phyloP scores from a whole-genome alignment of 2,113 vertebrate genomes.

The Penelope pileata region DNA sequence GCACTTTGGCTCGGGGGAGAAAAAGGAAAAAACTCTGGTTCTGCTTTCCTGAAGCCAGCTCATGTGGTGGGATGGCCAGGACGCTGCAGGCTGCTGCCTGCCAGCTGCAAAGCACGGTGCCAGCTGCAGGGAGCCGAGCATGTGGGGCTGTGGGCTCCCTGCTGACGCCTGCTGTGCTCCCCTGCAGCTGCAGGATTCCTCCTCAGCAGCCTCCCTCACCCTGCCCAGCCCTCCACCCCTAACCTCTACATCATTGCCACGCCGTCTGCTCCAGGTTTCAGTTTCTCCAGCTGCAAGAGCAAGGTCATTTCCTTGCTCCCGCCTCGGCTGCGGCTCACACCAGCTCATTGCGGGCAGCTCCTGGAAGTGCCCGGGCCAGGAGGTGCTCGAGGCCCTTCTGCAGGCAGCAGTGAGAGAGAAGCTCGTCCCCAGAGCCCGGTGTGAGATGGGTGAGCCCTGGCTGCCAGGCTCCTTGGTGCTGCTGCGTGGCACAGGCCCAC shows the following conservation, averaged over 20 bases:
- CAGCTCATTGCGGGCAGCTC: neutral
- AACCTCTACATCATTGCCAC: neutral
- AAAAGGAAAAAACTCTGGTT: neutral
- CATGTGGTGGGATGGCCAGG: rapidly evolving
- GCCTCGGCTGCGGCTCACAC: rapidly evolving
- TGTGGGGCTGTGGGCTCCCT: neutral
- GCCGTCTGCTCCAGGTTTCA: neutral
- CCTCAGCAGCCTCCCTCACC: rapidly evolving
- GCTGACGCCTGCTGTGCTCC: no score
- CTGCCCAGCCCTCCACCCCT: no score
- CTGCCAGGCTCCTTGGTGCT: neutral
- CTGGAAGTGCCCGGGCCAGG: rapidly evolving
- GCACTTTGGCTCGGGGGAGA: neutral
- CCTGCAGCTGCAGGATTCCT: neutral
- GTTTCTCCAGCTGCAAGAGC: neutral
- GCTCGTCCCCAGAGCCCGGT: neutral
- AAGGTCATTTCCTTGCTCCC: no score
- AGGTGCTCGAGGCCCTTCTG: neutral
- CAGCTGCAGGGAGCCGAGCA: neutral
- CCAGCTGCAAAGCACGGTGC: neutral
- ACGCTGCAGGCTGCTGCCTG: neutral
- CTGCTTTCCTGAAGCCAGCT: neutral
- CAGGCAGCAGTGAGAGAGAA: neutral
- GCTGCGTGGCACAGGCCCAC: no score
- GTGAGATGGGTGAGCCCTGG: neutral